Evolutionary conservation across 2,113 vertebrate genomes (phyloP), one percentile per base, ranked within the genome.

Genomic region (Morone saxatilis): DNA sequence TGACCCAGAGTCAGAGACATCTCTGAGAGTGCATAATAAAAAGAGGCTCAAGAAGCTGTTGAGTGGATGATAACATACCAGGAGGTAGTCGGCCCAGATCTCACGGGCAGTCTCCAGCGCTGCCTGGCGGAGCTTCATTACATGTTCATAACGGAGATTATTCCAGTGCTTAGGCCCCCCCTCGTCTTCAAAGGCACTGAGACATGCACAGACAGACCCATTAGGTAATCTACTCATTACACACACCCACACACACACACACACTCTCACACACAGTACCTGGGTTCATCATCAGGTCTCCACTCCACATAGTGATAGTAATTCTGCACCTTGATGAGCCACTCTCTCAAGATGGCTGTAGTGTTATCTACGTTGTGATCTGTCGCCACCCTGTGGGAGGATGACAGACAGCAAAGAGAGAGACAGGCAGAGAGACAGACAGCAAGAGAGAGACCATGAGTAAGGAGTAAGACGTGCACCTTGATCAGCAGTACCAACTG

Each of bases 221-320:
- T 80, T 63, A 62, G 61, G 51, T 50, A 57, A 77, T 10, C 9
- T 54, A 12, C 4, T 57, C 25, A 50, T 43, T 51, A 59, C 60
- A 62, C 53, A 25, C 69, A 57, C 41, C 43, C 51, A 65, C 83
- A 71, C n/a, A 45, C 57, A 56, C 38, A 57, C 59, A 20, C 41
- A 57, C 41, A 57, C n/a, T 67, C 31, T 31, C 14, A 48, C 6
- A 63, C 48, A 65, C 13, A 61, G 54, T 91, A 98, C 97, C 95
- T 95, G 90, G 94, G 87, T n/a, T 95, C 94, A 41, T 97, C 96
- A 1, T 95, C 93, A 0, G 97, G 97, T 73, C 96, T 94, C 97
- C 97, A 98, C 91, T 97, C 96, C 92, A 98, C 97, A 3, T 95
- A 96, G 83, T 98, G 97, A 83, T 98, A 98, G 68, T 95, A 70